Evolutionary conservation across 2,888 invertebrate species (phyloP).

Genomic region (Stegana nigrithorax): DNA sequence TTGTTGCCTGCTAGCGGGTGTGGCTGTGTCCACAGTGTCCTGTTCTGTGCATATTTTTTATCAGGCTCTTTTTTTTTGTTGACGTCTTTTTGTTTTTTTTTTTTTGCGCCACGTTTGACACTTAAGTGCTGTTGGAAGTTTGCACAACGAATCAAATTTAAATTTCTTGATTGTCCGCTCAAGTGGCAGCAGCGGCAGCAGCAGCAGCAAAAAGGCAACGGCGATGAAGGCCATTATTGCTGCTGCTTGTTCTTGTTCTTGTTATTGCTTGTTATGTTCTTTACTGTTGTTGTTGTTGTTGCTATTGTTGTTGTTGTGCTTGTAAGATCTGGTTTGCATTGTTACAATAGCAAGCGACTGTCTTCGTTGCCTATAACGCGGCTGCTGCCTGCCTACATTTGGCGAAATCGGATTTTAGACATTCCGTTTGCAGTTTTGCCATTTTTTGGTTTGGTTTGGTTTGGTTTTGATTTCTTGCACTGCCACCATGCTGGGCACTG

Average conservation of each 20-base stretch:
- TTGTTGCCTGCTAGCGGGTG: not conserved
- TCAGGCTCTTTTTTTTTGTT: constrained; percentile 31
- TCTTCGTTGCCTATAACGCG: not conserved
- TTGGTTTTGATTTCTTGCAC: constrained; percentile 10
- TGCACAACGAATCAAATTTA: constrained; percentile 61
- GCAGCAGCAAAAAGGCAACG: not conserved
- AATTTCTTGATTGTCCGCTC: constrained; percentile 60
- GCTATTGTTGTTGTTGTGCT: not conserved
- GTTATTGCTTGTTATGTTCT: too few relatives aligned
- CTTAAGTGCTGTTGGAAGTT: constrained; percentile 56
- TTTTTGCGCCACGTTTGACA: constrained; percentile 42
- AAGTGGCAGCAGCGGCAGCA: constrained; percentile 42
- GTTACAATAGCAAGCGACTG: not conserved
- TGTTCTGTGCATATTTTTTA: constrained; percentile 37
- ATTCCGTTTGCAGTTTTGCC: not conserved
- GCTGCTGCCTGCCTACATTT: constrained; percentile 6
- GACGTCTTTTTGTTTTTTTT: constrained; percentile 25
- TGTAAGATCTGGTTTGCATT: constrained; percentile 4
- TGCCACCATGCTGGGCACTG: too few relatives aligned
- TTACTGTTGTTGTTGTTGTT: too few relatives aligned
- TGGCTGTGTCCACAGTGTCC: constrained; percentile 24
- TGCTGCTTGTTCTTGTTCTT: too few relatives aligned
- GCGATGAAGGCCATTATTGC: constrained; percentile 5
- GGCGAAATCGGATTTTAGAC: constrained; percentile 10
- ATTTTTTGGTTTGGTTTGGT: constrained; percentile 4